These are phyloP conservation scores for Xiphophorus couchianus DNA, from an alignment of 2,113 vertebrate genomes.

Conservation along the genomic window DNA sequence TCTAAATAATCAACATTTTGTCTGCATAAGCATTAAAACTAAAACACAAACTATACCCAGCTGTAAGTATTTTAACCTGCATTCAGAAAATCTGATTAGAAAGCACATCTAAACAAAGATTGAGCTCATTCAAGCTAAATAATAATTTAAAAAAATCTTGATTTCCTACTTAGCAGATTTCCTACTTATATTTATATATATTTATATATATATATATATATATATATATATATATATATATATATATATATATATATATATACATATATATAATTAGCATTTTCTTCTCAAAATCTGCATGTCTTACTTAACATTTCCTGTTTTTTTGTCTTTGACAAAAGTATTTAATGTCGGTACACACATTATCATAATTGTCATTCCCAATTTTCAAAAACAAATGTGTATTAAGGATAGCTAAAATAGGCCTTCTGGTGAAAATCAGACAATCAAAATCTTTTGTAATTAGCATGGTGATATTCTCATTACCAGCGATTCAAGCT, in stretches of 20 bases:
- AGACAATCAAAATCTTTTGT: constrained; percentile 97
- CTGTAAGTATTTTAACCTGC: not conserved
- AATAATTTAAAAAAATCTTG: constrained; percentile 23
- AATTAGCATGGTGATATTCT: constrained; percentile 97
- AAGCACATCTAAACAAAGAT: not conserved
- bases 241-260: constrained; percentile 35
- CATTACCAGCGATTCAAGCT: constrained; percentile 95
- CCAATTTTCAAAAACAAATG: constrained; percentile 93
- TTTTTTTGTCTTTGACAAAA: constrained; percentile 78
- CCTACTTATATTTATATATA: constrained; percentile 27
- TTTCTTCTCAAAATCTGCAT: constrained; percentile 78
- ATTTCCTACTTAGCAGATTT: constrained; percentile 34
- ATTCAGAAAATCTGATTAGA: not conserved
- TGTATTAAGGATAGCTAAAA: constrained; percentile 89
- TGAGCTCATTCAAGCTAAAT: constrained; percentile 4
- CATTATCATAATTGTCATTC: constrained; percentile 94
- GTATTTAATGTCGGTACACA: constrained; percentile 91
- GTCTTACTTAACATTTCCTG: constrained; percentile 70
- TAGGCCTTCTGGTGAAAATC: constrained; percentile 90
- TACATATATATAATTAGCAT: constrained; percentile 85
- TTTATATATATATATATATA: too few relatives aligned
- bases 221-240: constrained; percentile 76
- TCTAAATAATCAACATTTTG: constrained; percentile 1
- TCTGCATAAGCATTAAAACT: constrained; percentile 4
- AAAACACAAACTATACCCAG: not conserved